Base-by-base conservation (phyloP, 2,888 invertebrate species). In the Nezara viridula region DNA sequence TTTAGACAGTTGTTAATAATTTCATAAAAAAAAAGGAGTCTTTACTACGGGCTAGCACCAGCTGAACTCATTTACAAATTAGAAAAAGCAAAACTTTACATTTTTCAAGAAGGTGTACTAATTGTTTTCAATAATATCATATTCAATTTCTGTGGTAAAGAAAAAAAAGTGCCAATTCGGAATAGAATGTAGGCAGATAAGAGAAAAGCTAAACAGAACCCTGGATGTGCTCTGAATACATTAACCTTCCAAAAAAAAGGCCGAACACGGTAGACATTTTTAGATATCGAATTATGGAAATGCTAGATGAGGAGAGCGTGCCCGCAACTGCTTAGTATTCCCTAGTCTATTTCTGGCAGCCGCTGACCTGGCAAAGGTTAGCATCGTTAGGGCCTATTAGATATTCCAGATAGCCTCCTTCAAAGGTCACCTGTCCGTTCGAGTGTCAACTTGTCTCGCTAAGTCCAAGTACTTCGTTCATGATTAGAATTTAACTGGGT, bases 401-500 rank as follows among this genome's bases (percentile, higher is more conserved):
- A 81, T 81, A 81, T 81, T 81, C 81, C 14, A 40, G 81, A 81
- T 81, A 81, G 81, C n/a, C n/a, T 44, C 44, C 47, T 14, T 4
- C 32, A 81, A 81, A 81, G 81, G 81, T 81, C 81, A 81, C 81
- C 81, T 81, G 81, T 81, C 81, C 81, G 44, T 81, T 37, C 47
- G 3, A 14, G 40, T 81, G 81, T 81, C 81, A 47, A 37, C 19
- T 7, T 73, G 66, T 27, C 66, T 14, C 14, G 32, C 66, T 5
- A 66, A 66, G 32, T 73, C 32, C 19, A 5, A 32, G 60, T 60
- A 60, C 60, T 27, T 60, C 60, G 27, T 16, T 27, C 27, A 73
- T 73, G 37, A 73, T 73, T 21, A 73, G 19, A 32, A 37, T 73
- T 73, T 37, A 37, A 37, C 37, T 37, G 5, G 37, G 12, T 37